Evolutionary conservation across 2,113 vertebrate species (phyloP).

Genomic region (Mellivora capensis): DNA sequence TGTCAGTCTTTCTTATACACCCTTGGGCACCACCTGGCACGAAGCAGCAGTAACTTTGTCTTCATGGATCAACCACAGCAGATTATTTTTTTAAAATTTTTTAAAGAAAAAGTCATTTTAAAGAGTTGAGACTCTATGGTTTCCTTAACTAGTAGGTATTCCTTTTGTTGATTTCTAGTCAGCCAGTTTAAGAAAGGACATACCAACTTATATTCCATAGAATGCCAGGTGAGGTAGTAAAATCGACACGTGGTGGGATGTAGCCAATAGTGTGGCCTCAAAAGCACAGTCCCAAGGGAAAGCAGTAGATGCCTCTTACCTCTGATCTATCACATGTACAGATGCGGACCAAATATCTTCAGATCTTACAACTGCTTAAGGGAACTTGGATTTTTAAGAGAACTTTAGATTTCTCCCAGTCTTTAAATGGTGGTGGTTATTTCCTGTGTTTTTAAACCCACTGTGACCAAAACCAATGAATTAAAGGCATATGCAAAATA

Average conservation of each 20-base stretch:
- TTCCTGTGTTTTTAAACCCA: background rate
- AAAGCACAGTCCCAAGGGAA: background rate
- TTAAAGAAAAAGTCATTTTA: background rate
- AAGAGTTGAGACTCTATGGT: background rate
- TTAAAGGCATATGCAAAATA: background rate
- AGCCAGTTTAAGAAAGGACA: background rate
- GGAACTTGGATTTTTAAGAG: background rate
- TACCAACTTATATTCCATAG: background rate
- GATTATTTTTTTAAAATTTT: background rate
- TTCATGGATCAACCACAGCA: background rate
- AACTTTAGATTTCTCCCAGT: background rate
- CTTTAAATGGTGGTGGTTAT: background rate
- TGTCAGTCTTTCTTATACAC: background rate
- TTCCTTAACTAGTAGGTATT: background rate
- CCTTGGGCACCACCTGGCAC: background rate
- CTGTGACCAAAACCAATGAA: background rate
- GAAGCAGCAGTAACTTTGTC: background rate
- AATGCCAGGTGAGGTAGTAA: background rate
- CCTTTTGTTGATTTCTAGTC: background rate
- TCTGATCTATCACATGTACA: background rate
- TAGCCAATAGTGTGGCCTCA: background rate
- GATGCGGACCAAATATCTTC: background rate
- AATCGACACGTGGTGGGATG: rapidly evolving
- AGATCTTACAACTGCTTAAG: background rate
- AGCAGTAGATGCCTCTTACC: background rate